Evolutionary conservation across 2,113 vertebrate species (phyloP).

Genomic region (Spermophilus dauricus): DNA sequence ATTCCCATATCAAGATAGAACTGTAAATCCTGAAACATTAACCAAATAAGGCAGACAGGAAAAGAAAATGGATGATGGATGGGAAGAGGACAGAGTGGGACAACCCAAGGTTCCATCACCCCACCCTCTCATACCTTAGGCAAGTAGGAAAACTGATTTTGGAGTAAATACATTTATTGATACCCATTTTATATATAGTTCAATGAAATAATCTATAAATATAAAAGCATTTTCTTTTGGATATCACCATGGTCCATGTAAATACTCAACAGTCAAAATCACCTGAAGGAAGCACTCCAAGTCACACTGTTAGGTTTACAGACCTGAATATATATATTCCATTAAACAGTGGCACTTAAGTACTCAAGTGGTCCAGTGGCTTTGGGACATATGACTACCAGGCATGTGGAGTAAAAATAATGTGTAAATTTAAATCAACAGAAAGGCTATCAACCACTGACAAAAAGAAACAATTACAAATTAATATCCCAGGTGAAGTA

Average conservation of each 20-base stretch:
- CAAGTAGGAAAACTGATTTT: conserved; percentile 72
- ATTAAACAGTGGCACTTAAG: conserved; percentile 82
- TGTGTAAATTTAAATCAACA: conserved; percentile 51
- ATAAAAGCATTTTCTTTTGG: conserved; percentile 85
- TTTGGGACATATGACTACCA: conserved; percentile 80
- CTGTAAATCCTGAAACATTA: not conserved
- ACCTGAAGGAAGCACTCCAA: conserved; percentile 76
- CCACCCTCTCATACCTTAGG: not conserved
- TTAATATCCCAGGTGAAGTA: conserved; percentile 63
- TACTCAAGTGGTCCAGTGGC: conserved; percentile 82
- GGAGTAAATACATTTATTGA: conserved; percentile 89
- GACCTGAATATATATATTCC: conserved; percentile 79
- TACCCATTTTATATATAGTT: conserved; percentile 87
- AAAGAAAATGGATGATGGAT: not conserved
- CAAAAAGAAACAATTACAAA: conserved; percentile 66
- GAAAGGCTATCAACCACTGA: conserved; percentile 69
- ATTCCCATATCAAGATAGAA: not conserved
- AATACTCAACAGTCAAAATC: conserved; percentile 84
- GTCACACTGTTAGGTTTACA: conserved; percentile 77
- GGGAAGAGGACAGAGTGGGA: not conserved
- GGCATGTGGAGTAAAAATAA: conserved; percentile 67
- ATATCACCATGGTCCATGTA: conserved; percentile 85
- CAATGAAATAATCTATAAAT: conserved; percentile 86
- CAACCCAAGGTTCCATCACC: not conserved
- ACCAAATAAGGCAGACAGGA: not conserved